These are phyloP conservation scores for Sebastes steindachneri DNA, from an alignment of 2,797 vertebrate species.

Conservation along the genomic window DNA sequence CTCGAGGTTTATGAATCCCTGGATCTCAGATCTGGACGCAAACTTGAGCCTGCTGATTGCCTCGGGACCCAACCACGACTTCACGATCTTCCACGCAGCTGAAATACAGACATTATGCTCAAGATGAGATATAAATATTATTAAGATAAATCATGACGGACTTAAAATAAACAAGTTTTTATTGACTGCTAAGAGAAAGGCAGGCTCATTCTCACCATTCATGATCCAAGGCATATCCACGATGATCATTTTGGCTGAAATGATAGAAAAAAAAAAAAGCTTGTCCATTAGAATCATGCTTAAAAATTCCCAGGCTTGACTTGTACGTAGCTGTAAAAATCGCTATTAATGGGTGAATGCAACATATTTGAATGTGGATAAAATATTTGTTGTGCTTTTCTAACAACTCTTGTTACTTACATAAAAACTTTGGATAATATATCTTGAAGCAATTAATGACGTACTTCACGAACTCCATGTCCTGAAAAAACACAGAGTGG, in stretches of 20 bases:
- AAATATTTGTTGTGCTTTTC: background rate
- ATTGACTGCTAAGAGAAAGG: background rate
- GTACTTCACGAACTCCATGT: constrained; percentile 98
- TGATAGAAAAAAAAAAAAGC: constrained; percentile 21
- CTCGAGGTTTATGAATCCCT: constrained; percentile 87
- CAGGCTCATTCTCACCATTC: constrained; percentile 88
- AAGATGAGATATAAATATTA: background rate
- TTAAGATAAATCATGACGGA: background rate
- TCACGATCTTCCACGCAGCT: constrained; percentile 99
- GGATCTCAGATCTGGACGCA: constrained; percentile 88
- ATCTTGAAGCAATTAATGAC: constrained; percentile 96
- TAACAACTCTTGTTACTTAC: constrained; percentile 85
- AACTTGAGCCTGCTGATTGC: constrained; percentile 94
- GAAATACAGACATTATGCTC: constrained; percentile 8
- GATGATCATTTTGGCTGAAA: constrained; percentile 97
- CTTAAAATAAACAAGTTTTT: background rate
- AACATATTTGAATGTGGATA: background rate
- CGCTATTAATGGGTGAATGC: background rate
- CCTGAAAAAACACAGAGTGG: constrained; percentile 87
- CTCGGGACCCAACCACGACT: constrained; percentile 95
- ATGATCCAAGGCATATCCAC: constrained; percentile 99
- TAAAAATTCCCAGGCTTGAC: background rate
- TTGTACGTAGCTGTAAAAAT: background rate
- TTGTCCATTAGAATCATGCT: background rate
- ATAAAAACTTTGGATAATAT: constrained; percentile 97